Evolutionary conservation across 2,797 vertebrate genomes (phyloP).

Genomic region (Lagocephalus sceleratus): DNA sequence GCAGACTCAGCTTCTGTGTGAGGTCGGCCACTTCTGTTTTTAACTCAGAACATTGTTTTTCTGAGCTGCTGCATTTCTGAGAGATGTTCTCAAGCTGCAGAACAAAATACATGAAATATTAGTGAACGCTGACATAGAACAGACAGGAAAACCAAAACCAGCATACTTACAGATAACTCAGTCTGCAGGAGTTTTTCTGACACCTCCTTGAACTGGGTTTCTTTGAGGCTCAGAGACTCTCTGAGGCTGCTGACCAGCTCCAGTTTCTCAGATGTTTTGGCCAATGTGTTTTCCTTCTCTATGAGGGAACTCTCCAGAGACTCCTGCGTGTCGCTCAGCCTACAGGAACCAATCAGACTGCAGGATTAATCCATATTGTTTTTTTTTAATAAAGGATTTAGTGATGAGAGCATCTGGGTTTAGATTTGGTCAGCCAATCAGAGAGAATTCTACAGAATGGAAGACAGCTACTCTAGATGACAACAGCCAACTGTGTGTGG

Average conservation of each 20-base stretch:
- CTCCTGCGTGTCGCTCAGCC: conserved; percentile 82
- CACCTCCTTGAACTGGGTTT: conserved; percentile 74
- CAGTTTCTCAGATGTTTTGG: conserved; percentile 76
- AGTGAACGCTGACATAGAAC: not conserved
- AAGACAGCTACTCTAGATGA: no score
- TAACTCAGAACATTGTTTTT: conserved; percentile 77
- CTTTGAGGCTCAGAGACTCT: conserved; percentile 77
- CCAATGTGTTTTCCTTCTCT: conserved; percentile 85
- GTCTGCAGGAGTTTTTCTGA: conserved; percentile 79
- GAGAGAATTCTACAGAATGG: no score
- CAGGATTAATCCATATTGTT: no score
- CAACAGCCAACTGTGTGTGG: no score
- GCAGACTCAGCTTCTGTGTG: conserved; percentile 74
- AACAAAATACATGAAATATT: not conserved
- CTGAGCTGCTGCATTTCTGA: conserved; percentile 72
- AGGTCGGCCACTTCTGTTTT: conserved; percentile 77
- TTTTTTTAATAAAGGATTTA: no score
- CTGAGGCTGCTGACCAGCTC: conserved; percentile 75
- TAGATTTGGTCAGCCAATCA: no score
- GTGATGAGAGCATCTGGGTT: no score
- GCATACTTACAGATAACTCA: conserved; percentile 75
- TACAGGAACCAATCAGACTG: conserved; percentile 34
- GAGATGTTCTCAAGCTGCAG: conserved; percentile 77
- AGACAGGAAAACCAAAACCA: not conserved
- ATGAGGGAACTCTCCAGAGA: conserved; percentile 84